phyloP scores from a whole-genome alignment of 1,140 invertebrate species.

The Euborellia annulipes region DNA sequence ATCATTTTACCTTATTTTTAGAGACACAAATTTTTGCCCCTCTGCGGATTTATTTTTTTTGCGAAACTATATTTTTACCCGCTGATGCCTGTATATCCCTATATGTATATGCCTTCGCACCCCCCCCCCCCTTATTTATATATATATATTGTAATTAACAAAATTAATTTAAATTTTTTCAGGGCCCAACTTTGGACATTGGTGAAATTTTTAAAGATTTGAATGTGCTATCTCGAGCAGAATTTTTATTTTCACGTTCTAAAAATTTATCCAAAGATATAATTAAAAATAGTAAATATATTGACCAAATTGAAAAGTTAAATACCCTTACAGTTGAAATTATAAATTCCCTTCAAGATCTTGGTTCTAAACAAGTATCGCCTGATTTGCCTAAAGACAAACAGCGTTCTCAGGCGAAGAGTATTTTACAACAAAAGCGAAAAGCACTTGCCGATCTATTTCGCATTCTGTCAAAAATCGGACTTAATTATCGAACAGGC shows the following conservation, averaged over 20 bases:
- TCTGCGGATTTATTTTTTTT: too few species aligned
- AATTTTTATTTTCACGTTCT: neutral
- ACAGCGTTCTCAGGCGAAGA: slow-evolving; percentile 64
- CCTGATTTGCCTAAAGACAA: slow-evolving; percentile 29
- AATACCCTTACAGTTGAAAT: slow-evolving; percentile 19
- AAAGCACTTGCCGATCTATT: slow-evolving; percentile 71
- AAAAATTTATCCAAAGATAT: neutral
- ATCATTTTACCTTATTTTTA: too few species aligned
- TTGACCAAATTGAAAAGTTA: slow-evolving; percentile 4
- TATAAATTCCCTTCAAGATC: slow-evolving; percentile 11
- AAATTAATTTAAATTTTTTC: too few species aligned
- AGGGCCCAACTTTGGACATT: too few species aligned
- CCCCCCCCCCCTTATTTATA: too few species aligned
- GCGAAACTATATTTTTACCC: too few species aligned
- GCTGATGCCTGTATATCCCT: too few species aligned
- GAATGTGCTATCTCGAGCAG: neutral
- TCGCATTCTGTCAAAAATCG: slow-evolving; percentile 50
- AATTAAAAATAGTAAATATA: neutral
- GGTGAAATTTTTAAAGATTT: slow-evolving; percentile 7
- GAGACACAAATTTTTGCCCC: too few species aligned
- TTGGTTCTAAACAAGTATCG: slow-evolving; percentile 25
- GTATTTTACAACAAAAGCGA: slow-evolving; percentile 67
- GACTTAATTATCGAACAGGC: slow-evolving; percentile 67
- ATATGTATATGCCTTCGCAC: too few species aligned
- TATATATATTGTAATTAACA: too few species aligned